Evolutionary conservation across 2,888 invertebrate species (phyloP).

Genomic region (Drosophila nr. fundita): DNA sequence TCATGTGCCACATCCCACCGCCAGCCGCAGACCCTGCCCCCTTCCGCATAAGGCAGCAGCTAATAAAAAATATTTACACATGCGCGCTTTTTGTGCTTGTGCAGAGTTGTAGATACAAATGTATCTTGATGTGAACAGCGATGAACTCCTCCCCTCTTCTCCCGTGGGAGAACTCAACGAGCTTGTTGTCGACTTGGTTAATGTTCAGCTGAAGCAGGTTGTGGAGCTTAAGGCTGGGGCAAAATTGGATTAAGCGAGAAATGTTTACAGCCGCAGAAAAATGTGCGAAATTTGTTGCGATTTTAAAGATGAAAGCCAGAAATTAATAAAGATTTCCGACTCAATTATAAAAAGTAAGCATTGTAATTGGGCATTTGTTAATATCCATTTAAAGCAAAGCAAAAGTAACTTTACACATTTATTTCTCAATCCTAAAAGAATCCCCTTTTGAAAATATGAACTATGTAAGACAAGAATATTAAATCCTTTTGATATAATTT

Average conservation of each 20-base stretch:
- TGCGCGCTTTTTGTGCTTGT: slow-evolving; percentile 44
- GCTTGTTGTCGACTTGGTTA: slow-evolving; percentile 1
- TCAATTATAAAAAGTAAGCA: neutral
- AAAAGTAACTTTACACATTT: too few relatives aligned
- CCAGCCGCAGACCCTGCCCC: neutral
- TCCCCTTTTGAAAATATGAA: too few relatives aligned
- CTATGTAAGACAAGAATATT: too few relatives aligned
- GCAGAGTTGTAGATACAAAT: slow-evolving; percentile 61
- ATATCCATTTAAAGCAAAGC: too few relatives aligned
- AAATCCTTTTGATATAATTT: too few relatives aligned
- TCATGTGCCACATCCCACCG: neutral
- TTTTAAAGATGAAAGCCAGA: neutral
- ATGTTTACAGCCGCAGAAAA: slow-evolving; percentile 20
- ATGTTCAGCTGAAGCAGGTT: neutral
- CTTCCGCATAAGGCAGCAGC: slow-evolving; percentile 45
- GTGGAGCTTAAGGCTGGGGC: neutral
- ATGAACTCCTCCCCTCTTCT: slow-evolving; percentile 1
- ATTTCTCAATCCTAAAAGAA: too few relatives aligned
- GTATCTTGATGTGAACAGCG: slow-evolving; percentile 67
- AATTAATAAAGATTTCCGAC: neutral
- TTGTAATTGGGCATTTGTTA: neutral
- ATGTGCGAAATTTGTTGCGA: neutral
- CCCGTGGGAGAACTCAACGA: neutral
- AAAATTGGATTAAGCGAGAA: slow-evolving; percentile 40
- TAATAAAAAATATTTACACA: slow-evolving; percentile 78